phyloP scores from a whole-genome alignment of 35 echinoderm and acorn worm species.

The Apostichopus japonicus region DNA sequence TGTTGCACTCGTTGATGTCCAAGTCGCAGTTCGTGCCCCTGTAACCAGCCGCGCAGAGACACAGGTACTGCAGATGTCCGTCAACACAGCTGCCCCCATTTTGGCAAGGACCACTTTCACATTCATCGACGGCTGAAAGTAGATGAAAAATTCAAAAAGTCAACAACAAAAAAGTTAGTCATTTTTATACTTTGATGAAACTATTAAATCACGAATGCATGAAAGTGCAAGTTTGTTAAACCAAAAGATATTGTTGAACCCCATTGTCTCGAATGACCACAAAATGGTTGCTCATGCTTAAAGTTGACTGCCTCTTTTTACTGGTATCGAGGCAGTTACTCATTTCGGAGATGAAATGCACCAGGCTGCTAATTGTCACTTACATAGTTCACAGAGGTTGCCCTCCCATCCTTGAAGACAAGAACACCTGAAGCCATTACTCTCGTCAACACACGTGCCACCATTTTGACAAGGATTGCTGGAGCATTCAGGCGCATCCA shows the following conservation, averaged over 20 bases:
- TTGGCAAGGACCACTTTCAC: constrained; percentile 58
- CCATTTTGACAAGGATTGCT: constrained; percentile 69
- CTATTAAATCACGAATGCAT: no score
- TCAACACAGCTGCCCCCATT: constrained; percentile 69
- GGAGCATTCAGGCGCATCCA: constrained; percentile 58
- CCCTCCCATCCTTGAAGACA: constrained; percentile 68
- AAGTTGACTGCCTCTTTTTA: no score
- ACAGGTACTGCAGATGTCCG: constrained; percentile 53
- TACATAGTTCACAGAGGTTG: constrained; percentile 57
- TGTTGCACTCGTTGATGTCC: constrained; percentile 72
- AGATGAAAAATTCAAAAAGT: not conserved
- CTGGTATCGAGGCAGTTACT: no score
- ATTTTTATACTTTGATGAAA: not conserved
- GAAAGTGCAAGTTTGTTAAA: not conserved
- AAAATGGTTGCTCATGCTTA: no score
- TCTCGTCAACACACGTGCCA: constrained; percentile 65
- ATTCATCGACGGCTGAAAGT: constrained; percentile 68
- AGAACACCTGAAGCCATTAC: constrained; percentile 55
- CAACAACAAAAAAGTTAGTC: not conserved
- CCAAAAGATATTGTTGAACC: no score
- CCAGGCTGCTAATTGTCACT: not conserved
- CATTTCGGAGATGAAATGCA: no score
- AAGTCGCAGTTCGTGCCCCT: constrained; percentile 55
- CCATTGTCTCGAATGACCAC: no score
- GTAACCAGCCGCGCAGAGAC: constrained; percentile 68